Percentiles rank a stretch among this genome's conserved stretches.
These are phyloP conservation scores for Neomonachus schauinslandi DNA, from an alignment of 2,113 vertebrate genomes.

Conservation along the genomic window DNA sequence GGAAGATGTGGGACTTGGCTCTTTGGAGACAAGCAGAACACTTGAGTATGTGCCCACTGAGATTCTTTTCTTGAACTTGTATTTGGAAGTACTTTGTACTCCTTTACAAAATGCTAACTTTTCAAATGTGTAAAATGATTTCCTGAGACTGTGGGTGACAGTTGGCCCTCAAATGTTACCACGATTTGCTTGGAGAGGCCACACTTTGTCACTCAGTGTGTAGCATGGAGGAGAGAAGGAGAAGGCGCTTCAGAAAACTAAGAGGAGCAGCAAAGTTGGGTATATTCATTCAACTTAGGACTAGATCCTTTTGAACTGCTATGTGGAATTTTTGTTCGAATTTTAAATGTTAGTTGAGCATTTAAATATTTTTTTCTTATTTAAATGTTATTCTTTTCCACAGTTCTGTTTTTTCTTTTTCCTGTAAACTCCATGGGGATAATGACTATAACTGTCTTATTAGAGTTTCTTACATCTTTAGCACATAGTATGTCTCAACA, in stretches of 20 bases:
- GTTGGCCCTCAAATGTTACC: neutral
- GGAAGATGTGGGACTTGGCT: neutral
- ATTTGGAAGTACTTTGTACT: slow-evolving; percentile 48
- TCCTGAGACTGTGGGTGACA: slow-evolving; percentile 48
- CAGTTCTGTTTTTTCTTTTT: neutral
- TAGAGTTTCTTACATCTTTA: neutral
- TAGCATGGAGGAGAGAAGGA: neutral
- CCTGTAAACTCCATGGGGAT: neutral
- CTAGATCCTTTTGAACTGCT: neutral
- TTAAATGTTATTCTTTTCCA: neutral
- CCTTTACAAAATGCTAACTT: slow-evolving; percentile 55
- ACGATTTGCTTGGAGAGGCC: neutral
- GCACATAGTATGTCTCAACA: neutral
- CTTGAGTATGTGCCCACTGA: slow-evolving; percentile 43
- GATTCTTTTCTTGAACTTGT: slow-evolving; percentile 45
- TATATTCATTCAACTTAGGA: neutral
- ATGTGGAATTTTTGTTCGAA: neutral
- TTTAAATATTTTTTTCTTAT: neutral
- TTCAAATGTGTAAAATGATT: slow-evolving; percentile 60
- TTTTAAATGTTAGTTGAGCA: neutral
- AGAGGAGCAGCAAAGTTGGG: neutral
- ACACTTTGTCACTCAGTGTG: neutral
- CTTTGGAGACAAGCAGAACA: neutral
- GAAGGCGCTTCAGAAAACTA: neutral
- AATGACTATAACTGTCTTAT: neutral